These are phyloP conservation scores for Brachionus rubens DNA, from an alignment of 1,140 invertebrate species.

Conservation along the genomic window DNA sequence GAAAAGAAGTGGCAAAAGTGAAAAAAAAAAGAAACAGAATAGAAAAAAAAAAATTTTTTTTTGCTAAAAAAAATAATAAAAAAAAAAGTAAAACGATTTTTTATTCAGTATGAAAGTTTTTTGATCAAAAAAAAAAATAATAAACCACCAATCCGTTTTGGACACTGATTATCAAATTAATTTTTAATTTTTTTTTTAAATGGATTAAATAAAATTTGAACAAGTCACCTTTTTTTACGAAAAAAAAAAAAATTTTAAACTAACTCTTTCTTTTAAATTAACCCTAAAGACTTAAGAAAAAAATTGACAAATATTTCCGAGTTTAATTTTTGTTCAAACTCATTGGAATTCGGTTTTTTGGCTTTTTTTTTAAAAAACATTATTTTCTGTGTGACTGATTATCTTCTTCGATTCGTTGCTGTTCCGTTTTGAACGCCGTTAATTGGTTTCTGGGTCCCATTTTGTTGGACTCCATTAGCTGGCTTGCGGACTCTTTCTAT, in stretches of 20 bases:
- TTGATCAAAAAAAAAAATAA: slow-evolving; percentile 15
- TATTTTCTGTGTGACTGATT: not conserved
- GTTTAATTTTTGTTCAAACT: no score
- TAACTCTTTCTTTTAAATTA: not conserved
- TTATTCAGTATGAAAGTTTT: no score
- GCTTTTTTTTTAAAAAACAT: not conserved
- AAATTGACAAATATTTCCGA: not conserved
- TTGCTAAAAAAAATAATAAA: no score
- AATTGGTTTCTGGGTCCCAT: not conserved
- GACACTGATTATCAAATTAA: not conserved
- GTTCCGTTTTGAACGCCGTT: not conserved
- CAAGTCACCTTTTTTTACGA: slow-evolving; percentile 15
- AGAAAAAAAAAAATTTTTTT: no score
- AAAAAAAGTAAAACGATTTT: no score
- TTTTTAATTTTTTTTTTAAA: no score
- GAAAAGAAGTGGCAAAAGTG: no score
- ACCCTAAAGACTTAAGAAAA: not conserved
- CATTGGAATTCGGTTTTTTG: no score
- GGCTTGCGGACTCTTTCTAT: not conserved
- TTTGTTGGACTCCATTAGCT: not conserved
- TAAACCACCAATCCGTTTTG: not conserved
- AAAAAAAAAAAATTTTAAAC: not conserved
- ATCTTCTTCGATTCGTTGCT: not conserved
- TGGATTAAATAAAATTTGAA: no score
- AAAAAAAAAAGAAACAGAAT: no score